Percentiles rank a stretch among this genome's conserved stretches.
phyloP scores from a whole-genome alignment of 2,113 vertebrate genomes.

The Hypomesus transpacificus region DNA sequence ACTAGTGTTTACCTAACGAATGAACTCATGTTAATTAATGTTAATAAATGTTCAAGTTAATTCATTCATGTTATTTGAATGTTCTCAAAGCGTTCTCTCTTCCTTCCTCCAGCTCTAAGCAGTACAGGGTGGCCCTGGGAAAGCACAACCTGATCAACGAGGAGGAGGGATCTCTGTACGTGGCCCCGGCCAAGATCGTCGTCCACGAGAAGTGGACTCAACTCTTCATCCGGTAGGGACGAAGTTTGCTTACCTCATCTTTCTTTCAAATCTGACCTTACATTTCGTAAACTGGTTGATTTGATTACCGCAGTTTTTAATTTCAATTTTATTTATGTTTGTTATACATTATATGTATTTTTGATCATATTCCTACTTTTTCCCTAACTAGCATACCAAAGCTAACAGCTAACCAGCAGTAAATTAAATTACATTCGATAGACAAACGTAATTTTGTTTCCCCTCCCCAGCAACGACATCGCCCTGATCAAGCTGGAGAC shows the following conservation, averaged over 20 bases:
- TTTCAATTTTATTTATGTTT: too few species aligned
- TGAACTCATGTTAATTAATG: too few species aligned
- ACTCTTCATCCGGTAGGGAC: slow-evolving; percentile 63
- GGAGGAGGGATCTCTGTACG: slow-evolving; percentile 59
- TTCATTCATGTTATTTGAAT: not conserved
- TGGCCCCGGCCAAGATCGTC: slow-evolving; percentile 64
- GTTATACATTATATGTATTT: too few species aligned
- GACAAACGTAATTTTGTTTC: not conserved
- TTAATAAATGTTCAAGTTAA: not conserved
- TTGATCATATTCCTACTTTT: too few species aligned
- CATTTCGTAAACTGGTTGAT: not conserved
- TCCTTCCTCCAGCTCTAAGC: slow-evolving; percentile 31
- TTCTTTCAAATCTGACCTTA: not conserved
- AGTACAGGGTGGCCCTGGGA: slow-evolving; percentile 77
- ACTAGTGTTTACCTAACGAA: too few species aligned
- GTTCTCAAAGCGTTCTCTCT: not conserved
- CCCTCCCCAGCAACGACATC: slow-evolving; percentile 77
- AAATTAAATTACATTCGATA: too few species aligned
- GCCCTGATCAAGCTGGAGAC: slow-evolving; percentile 83
- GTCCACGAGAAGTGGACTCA: slow-evolving; percentile 76
- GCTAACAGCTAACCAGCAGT: too few species aligned
- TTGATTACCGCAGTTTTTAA: too few species aligned
- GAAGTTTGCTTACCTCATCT: too few species aligned
- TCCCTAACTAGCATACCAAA: too few species aligned
- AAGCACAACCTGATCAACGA: slow-evolving; percentile 69